These are phyloP conservation scores for Alligator sinensis DNA, from an alignment of 2,113 vertebrate species.

Conservation along the genomic window DNA sequence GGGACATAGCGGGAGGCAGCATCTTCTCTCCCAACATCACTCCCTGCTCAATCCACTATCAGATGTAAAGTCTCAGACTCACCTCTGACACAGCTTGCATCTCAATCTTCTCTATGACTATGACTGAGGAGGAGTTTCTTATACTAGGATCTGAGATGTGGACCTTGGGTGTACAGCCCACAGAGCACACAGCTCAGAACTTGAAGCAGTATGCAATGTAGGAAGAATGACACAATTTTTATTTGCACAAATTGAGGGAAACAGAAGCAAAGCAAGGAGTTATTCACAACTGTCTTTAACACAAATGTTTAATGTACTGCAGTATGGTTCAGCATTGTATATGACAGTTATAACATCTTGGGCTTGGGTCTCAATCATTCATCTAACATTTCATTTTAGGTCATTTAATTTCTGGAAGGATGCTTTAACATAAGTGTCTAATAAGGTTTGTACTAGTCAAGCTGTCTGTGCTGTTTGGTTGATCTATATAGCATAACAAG, in stretches of 20 bases:
- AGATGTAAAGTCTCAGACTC: not conserved
- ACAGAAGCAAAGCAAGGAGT: not conserved
- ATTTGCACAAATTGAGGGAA: not conserved
- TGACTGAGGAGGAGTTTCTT: not conserved
- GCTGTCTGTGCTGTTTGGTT: not conserved
- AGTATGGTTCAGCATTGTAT: not conserved
- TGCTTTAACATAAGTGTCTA: not conserved
- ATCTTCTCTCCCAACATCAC: not conserved
- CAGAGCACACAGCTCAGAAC: not conserved
- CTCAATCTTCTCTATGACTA: not conserved
- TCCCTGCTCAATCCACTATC: not conserved
- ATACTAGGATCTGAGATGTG: not conserved
- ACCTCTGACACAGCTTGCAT: not conserved
- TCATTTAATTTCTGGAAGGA: not conserved
- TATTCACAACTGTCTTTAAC: not conserved
- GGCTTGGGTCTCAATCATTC: not conserved
- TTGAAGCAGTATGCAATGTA: not conserved
- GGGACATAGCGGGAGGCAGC: not conserved
- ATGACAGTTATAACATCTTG: not conserved
- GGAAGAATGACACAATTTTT: not conserved
- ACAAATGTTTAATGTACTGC: not conserved
- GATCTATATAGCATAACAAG: not conserved
- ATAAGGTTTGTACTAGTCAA: not conserved
- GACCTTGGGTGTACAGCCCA: accelerated
- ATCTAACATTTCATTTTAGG: not conserved